Base-by-base conservation (phyloP, 2,797 vertebrate species). In the Coilia nasus region DNA sequence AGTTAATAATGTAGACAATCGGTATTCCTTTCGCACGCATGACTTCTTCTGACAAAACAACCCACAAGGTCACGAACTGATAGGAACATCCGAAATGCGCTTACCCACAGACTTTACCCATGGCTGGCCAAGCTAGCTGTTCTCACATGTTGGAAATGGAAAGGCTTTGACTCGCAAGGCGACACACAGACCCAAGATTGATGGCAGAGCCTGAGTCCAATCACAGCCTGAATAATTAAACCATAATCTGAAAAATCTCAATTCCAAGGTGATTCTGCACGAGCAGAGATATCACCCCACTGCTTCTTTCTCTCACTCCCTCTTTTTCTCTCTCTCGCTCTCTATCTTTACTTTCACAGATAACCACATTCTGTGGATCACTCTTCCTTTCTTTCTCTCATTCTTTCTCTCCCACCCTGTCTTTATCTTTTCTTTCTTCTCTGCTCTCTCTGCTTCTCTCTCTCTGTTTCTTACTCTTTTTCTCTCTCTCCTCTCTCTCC, bases 221-320 rank as follows among this genome's bases (percentile, higher is more conserved):
- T 75, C 67, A 75, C 31, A 75, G 28, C 15, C 28, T 75, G 67
- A 75, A 75, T 75, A 75, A 75, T 75, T 75, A 75, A 75, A 75
- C 67, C 31, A 35, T 75, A 75, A 75, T 75, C 67, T 35, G 67
- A 75, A 17, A 75, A 75, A 75, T 75, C 67, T 75, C 67, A 75
- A 75, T 75, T 75, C 67, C 67, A 75, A 75, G 67, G 67, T 75
- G 67, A 75, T 75, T 75, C 67, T 75, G 67, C 67, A 75, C 31
- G 67, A 75, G 67, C 28, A 41, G 28, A 75, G 67, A 75, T 75
- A 41, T 41, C 67, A 35, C 67, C 25, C 23, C 28, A 31, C 64
- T 75, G 67, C 6, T 41, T 35, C 67, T 35, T 9, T 71, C 11
- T 31, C 25, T 17, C 12, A 28, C 64, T 15, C 28, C 25, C 31